phyloP scores from a whole-genome alignment of 30 jellyfish, hydroid and myxozoan species.

The Pseudorhiza aurosa region DNA sequence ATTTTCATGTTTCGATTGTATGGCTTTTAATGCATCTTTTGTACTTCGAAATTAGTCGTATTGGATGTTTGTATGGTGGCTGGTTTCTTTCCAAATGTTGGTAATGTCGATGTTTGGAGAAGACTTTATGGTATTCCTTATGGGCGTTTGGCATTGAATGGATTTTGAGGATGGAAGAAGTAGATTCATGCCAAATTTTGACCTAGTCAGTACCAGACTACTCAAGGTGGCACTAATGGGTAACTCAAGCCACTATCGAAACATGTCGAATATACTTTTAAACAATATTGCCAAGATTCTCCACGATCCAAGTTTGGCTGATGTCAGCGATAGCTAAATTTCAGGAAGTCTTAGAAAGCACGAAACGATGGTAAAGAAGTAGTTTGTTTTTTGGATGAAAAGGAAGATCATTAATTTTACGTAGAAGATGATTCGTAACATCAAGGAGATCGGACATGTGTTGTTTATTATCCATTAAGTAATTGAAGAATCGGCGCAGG shows the following conservation, averaged over 20 bases:
- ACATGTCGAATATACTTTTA: too few relatives aligned
- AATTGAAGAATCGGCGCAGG: too few relatives aligned
- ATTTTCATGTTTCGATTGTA: too few relatives aligned
- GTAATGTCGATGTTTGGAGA: too few relatives aligned
- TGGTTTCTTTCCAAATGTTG: too few relatives aligned
- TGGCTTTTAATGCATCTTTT: too few relatives aligned
- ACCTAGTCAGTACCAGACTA: background rate
- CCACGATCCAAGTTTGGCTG: background rate
- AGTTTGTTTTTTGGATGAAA: slow-evolving; percentile 1
- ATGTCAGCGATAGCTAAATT: background rate
- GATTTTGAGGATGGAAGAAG: background rate
- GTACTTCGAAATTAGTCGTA: too few relatives aligned
- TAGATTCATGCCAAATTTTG: background rate
- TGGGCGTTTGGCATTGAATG: background rate
- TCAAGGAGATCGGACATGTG: background rate
- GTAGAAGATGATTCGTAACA: background rate
- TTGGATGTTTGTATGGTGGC: too few relatives aligned
- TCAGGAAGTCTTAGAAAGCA: background rate
- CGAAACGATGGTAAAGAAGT: background rate
- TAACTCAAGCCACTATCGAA: slow-evolving; percentile 14
- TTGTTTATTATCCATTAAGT: slow-evolving; percentile 9
- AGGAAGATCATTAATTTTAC: background rate
- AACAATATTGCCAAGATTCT: too few relatives aligned
- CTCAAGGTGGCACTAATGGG: slow-evolving; percentile 13
- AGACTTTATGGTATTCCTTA: too few relatives aligned